Percentiles rank a stretch among this genome's conserved stretches.
Evolutionary conservation across 30 jellyfish, hydroid and myxozoan species (phyloP).

Genomic region (Catostylus mosaicus): DNA sequence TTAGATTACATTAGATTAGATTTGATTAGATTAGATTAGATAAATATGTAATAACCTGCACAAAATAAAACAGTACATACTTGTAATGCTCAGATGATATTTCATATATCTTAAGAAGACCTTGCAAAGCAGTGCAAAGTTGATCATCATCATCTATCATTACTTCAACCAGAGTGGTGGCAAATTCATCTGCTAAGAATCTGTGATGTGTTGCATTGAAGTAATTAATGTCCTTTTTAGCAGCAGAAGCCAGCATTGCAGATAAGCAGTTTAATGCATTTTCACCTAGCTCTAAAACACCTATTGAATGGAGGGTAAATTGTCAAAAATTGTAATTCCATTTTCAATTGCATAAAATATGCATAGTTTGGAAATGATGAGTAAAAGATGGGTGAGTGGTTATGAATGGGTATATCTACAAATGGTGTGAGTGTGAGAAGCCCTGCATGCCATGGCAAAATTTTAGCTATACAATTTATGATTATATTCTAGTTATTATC

Average conservation of each 20-base stretch:
- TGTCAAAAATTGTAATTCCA: too few species aligned
- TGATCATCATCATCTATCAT: conserved; percentile 70
- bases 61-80: neutral
- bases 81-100: neutral
- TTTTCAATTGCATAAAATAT: too few species aligned
- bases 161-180: conserved; percentile 1
- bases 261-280: neutral
- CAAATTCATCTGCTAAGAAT: neutral
- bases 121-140: conserved; percentile 19
- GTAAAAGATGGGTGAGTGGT: too few species aligned
- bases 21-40: neutral
- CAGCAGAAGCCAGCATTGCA: neutral
- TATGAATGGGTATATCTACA: too few species aligned
- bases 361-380: too few species aligned
- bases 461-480: too few species aligned
- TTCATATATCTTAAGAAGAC: conserved; percentile 10
- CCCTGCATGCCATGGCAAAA: too few species aligned
- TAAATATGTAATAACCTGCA: neutral
- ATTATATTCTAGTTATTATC: too few species aligned
- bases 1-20: neutral
- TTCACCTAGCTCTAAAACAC: neutral
- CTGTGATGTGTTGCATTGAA: neutral
- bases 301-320: too few species aligned
- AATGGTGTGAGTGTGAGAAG: too few species aligned
- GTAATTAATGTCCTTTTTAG: neutral